Evolutionary conservation across 1,140 invertebrate genomes (phyloP).

Genomic region (Phortica variegata): DNA sequence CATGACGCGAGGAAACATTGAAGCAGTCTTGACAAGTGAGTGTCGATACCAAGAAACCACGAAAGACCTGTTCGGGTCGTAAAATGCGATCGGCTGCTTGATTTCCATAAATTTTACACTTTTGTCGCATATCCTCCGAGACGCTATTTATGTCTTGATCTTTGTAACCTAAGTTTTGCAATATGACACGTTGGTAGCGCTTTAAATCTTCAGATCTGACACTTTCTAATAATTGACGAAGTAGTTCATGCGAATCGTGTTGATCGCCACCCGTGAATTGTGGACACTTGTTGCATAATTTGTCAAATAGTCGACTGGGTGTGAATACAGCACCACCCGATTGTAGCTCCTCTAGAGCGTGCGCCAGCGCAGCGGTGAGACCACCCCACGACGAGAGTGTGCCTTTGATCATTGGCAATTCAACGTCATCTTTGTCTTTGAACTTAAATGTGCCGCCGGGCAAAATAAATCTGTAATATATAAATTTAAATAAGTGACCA

Average conservation of each 20-base stretch:
- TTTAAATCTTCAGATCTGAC: conserved; percentile 71
- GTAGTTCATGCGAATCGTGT: conserved; percentile 94
- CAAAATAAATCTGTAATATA: conserved; percentile 61
- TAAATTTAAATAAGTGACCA: not conserved
- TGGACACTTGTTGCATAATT: conserved; percentile 73
- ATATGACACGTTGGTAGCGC: conserved; percentile 75
- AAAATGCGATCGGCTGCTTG: conserved; percentile 79
- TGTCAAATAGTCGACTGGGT: conserved; percentile 72
- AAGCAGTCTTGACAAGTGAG: conserved; percentile 87
- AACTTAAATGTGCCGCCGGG: conserved; percentile 68
- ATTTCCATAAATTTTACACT: conserved; percentile 79
- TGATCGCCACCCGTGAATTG: conserved; percentile 93
- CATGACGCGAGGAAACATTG: conserved; percentile 80
- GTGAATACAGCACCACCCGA: conserved; percentile 65
- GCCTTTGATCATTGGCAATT: conserved; percentile 67
- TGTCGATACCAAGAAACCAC: conserved; percentile 85
- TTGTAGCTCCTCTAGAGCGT: conserved; percentile 72
- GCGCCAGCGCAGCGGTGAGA: conserved; percentile 68
- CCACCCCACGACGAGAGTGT: conserved; percentile 70
- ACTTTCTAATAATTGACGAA: conserved; percentile 84
- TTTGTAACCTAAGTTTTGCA: conserved; percentile 69
- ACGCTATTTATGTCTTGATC: conserved; percentile 71
- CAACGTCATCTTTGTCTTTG: conserved; percentile 58
- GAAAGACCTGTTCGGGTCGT: conserved; percentile 81
- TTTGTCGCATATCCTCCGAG: conserved; percentile 71